Conservation (phyloP, 2,113 vertebrate genomes). For the Sebastes schlegelii region DNA sequence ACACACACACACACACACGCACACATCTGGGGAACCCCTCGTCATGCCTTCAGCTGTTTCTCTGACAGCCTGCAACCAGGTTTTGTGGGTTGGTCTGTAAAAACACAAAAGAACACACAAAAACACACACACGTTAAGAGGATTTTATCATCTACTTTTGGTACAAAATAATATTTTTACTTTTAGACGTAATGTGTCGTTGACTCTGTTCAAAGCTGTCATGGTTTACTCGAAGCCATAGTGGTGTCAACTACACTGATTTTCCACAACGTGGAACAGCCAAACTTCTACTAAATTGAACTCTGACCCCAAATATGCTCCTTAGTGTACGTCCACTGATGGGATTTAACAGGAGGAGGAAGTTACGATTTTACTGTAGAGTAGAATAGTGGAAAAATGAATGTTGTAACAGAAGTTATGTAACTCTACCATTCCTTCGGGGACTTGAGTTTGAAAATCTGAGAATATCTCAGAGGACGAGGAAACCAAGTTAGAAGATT, state of each 20-base stretch:
- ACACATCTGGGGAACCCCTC: constrained; percentile 68
- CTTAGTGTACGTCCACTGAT: not conserved
- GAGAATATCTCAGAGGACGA: not conserved
- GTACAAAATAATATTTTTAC: not conserved
- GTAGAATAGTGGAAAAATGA: not conserved
- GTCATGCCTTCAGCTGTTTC: constrained; percentile 72
- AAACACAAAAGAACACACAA: constrained; percentile 3
- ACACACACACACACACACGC: constrained; percentile 34
- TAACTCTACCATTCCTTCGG: not conserved
- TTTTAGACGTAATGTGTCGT: not conserved
- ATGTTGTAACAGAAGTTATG: not conserved
- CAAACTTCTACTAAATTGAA: not conserved
- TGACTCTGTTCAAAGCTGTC: not conserved
- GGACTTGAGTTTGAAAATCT: not conserved
- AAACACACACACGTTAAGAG: not conserved
- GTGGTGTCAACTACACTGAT: not conserved
- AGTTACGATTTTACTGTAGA: not conserved
- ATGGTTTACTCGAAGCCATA: not conserved
- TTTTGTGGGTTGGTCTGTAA: constrained; percentile 2
- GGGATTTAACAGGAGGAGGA: not conserved
- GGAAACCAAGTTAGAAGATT: not conserved
- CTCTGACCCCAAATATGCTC: not conserved
- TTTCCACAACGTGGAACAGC: not conserved
- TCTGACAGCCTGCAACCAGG: constrained; percentile 50
- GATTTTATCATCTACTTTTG: not conserved